Evolutionary conservation across 2,113 vertebrate genomes (phyloP).

Genomic region (Bubo scandiacus): DNA sequence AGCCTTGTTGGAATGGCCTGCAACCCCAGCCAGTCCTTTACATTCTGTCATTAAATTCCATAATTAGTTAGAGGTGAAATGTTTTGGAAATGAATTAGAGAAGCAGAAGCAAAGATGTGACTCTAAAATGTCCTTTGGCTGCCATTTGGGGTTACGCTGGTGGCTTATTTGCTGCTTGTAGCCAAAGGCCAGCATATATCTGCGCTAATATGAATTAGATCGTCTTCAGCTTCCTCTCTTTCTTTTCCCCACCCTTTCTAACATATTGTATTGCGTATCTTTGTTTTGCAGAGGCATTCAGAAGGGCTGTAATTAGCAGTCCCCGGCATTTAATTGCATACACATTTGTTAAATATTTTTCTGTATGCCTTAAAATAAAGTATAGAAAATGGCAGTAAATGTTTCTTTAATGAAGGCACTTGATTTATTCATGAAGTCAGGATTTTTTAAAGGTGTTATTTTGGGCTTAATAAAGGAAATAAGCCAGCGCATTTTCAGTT

Average conservation of each 20-base stretch:
- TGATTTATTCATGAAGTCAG: constrained; percentile 54
- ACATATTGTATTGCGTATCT: constrained; percentile 42
- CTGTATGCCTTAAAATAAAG: constrained; percentile 70
- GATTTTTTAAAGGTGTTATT: constrained; percentile 57
- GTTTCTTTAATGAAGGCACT: constrained; percentile 61
- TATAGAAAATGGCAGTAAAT: constrained; percentile 54
- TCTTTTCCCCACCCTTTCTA: constrained; percentile 32
- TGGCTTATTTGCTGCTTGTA: constrained; percentile 18
- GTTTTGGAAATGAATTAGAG: constrained; percentile 56
- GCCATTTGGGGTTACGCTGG: not conserved
- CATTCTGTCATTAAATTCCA: constrained; percentile 57
- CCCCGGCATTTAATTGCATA: constrained; percentile 59
- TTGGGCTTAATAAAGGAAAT: constrained; percentile 61
- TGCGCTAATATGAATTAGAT: constrained; percentile 21
- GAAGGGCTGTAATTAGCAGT: constrained; percentile 59
- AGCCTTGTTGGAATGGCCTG: constrained; percentile 43
- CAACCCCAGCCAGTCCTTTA: constrained; percentile 50
- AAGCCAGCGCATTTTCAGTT: constrained; percentile 17
- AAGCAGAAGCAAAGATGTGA: constrained; percentile 47
- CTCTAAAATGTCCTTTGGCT: constrained; percentile 42
- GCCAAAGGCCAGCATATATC: constrained; percentile 37
- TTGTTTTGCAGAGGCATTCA: constrained; percentile 64
- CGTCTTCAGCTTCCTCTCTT: constrained; percentile 52
- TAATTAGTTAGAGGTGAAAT: constrained; percentile 61
- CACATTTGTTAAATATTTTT: constrained; percentile 69